Percentiles rank a stretch among this genome's conserved stretches.
Evolutionary conservation across 2,888 invertebrate species (phyloP).

Genomic region (Apamea sordens): DNA sequence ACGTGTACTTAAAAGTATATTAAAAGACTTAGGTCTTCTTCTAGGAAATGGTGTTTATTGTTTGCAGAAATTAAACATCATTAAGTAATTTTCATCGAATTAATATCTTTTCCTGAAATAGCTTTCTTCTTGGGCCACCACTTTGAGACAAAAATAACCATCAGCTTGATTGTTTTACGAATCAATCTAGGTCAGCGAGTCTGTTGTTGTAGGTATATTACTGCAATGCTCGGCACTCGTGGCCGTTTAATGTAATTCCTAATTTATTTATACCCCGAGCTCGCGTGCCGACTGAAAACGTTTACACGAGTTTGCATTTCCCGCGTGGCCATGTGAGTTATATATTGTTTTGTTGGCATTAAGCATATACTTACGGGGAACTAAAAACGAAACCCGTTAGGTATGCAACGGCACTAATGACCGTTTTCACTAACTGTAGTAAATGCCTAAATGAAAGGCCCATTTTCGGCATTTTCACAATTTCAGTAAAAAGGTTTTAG

Average conservation of each 20-base stretch:
- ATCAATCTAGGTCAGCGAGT: slow-evolving; percentile 8
- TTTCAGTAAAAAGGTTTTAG: no score
- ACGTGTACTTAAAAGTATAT: not conserved
- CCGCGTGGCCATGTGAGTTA: not conserved
- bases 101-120: not conserved
- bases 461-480: not conserved
- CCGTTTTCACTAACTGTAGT: not conserved
- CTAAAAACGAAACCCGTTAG: not conserved
- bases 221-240: not conserved
- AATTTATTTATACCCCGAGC: slow-evolving; percentile 13
- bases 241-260: not conserved
- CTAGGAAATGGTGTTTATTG: no score
- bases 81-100: not conserved
- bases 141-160: not conserved
- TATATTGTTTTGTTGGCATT: not conserved
- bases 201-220: not conserved
- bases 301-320: slow-evolving; percentile 3
- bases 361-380: not conserved
- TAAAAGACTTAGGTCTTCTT: no score
- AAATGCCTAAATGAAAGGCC: not conserved
- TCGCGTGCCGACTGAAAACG: not conserved
- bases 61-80: no score
- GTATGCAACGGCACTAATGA: not conserved
- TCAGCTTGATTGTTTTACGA: not conserved
- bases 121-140: not conserved